These are phyloP conservation scores for Sceloporus tristichus DNA, from an alignment of 2,113 vertebrate species.

Conservation along the genomic window DNA sequence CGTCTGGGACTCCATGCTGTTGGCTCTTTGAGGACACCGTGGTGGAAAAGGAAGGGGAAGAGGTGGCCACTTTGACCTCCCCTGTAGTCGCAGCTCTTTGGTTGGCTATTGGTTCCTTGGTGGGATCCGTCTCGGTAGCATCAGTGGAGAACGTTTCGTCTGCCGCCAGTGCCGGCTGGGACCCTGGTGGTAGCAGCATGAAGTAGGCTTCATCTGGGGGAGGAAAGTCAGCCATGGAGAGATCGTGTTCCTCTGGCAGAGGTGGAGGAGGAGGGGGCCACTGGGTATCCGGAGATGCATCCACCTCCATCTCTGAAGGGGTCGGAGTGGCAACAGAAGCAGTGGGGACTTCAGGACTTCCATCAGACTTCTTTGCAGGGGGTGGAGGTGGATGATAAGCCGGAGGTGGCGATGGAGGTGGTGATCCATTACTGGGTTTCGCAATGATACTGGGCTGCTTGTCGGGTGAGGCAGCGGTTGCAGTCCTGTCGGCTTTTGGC, in stretches of 20 bases:
- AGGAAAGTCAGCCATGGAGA: constrained; percentile 86
- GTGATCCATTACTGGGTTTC: constrained; percentile 73
- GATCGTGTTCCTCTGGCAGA: constrained; percentile 78
- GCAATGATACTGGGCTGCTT: constrained; percentile 1
- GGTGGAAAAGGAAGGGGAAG: background rate
- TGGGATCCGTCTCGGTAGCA: accelerated
- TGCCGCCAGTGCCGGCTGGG: background rate
- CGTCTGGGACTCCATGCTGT: background rate
- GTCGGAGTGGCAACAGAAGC: constrained; percentile 14
- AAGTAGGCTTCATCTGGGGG: constrained; percentile 87
- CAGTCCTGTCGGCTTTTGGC: accelerated
- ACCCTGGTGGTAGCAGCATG: constrained; percentile 58
- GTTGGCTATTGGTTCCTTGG: accelerated
- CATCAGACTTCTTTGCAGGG: constrained; percentile 78
- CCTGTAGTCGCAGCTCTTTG: background rate
- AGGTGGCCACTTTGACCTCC: accelerated
- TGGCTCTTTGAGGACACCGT: constrained; percentile 32
- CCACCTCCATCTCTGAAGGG: constrained; percentile 36
- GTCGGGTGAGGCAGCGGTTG: background rate
- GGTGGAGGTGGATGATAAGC: constrained; percentile 89
- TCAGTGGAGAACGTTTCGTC: background rate
- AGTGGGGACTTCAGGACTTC: constrained; percentile 53
- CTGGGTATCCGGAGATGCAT: constrained; percentile 64
- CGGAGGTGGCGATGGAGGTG: constrained; percentile 87
- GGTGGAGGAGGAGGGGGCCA: constrained; percentile 93